These are phyloP conservation scores for Artibeus lituratus DNA, from an alignment of 2,797 vertebrate species.

Conservation along the genomic window DNA sequence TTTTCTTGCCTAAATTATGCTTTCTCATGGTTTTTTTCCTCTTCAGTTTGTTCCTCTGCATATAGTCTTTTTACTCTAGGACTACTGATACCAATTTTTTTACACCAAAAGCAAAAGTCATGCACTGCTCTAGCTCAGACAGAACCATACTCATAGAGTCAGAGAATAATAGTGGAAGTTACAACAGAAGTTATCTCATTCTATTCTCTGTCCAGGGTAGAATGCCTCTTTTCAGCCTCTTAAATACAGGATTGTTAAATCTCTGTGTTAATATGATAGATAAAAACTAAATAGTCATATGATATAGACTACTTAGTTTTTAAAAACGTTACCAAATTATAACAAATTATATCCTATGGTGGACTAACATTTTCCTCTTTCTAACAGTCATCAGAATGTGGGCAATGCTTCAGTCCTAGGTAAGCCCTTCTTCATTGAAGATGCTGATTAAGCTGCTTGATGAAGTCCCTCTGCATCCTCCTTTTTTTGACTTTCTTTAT, in stretches of 20 bases:
- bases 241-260: not conserved
- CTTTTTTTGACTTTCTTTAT: not conserved
- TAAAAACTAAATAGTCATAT: not conserved
- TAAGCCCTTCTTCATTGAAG: not conserved
- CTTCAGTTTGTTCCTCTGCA: not conserved
- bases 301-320: not conserved
- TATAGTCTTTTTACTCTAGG: not conserved
- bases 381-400: not conserved
- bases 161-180: not conserved
- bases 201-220: not conserved
- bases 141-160: not conserved
- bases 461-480: not conserved
- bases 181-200: not conserved
- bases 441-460: not conserved
- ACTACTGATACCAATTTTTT: not conserved
- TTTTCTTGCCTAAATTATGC: not conserved
- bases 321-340: not conserved
- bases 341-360: not conserved
- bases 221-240: not conserved
- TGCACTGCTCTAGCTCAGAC: not conserved
- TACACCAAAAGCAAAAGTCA: not conserved
- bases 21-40: not conserved
- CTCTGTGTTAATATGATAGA: not conserved
- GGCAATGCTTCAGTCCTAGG: not conserved
- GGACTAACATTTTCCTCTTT: not conserved